Evolutionary conservation across 2,888 invertebrate genomes (phyloP), one percentile per base, ranked within the genome.

Genomic region (Vanessa cardui): DNA sequence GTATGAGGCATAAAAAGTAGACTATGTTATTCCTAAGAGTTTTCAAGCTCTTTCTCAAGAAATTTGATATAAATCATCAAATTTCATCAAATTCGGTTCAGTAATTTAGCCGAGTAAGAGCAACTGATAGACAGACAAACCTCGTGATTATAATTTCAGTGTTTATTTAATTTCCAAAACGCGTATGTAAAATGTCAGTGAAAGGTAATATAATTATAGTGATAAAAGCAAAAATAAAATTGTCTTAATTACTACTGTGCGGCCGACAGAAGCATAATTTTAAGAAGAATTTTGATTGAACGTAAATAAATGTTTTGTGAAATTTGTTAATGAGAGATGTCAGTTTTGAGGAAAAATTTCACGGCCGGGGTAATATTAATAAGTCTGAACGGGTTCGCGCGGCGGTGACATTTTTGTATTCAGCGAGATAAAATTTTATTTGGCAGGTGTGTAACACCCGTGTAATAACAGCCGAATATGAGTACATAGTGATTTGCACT

Each of bases 321-420:
- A 68, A 68, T 65, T 62, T 60, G 18, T 60, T 64, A 64, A 68
- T 60, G 59, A 49, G 52, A 26, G 54, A n/a, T 16, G 50, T 59
- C 20, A 39, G 39, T 70, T 62, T 58, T 59, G 54, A 70, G 16
- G 59, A 21, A 56, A 66, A 66, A 61, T 49, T 54, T 45, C 58
- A 49, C 64, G 16, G 62, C 54, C 15, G 60, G 18, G 45, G 44
- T 47, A 7, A 46, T 33, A 50, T 64, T 67, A 62, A 70, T 67
- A 59, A 59, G 45, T 8, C 21, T 45, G 46, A 58, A 70, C 68
- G 52, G 62, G 70, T 70, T 45, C 33, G 60, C 8, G 39, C 52
- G 54, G 7, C 60, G 44, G 52, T n/a, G 16, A 46, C 20, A 59
- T 44, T 60, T 59, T 64, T 50, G 58, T 63, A 33, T 52, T 46